Evolutionary conservation across 2,888 invertebrate species (phyloP), one percentile per base, ranked within the genome.

Genomic region (Synergus laeviventris): DNA sequence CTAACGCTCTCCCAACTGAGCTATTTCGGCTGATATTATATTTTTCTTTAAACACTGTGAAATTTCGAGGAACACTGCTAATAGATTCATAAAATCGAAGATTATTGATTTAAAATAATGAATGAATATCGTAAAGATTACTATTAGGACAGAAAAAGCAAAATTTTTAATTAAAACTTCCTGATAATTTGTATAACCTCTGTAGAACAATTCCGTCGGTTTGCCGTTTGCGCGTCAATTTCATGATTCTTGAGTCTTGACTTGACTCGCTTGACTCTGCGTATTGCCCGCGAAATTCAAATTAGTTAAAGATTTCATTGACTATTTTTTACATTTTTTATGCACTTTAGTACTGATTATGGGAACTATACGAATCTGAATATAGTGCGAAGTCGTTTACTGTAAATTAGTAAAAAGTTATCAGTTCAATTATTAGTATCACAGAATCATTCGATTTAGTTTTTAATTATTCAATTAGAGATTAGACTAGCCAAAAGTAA

Each of bases 1-100:
- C 79, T 79, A 79, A 79, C 79, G 79, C 79, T 79, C 79, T 79
- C 79, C 79, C 79, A 79, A 77, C 79, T 80, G 79, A 80, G 80
- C 79, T 80, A 80, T 80, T 80, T 80, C 80, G 80, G 80, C 78
- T 61, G 62, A 31, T 70, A 31, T 0, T 1, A 11, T 3, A 7
- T 9, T 1, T 16, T 24, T 0, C 1, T 36, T 31, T 36, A 49
- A 31, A 9, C 14, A 3, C 1, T 5, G 9, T n/a, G 1, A n/a
- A n/a, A 2, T 8, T 2, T 0, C 11, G 3, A 9, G n/a, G 11
- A 66, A 2, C 5, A 21, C 24, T 39, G 14, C 42, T 42, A n/a
- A n/a, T n/a, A 24, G 21, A 64, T 64, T 21, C 39, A 14, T 21
- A 42, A 49, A 8, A n/a, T 8, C 0, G n/a, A n/a, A n/a, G n/a